phyloP scores from a whole-genome alignment of 1,140 invertebrate species.

The Hermetia illucens region DNA sequence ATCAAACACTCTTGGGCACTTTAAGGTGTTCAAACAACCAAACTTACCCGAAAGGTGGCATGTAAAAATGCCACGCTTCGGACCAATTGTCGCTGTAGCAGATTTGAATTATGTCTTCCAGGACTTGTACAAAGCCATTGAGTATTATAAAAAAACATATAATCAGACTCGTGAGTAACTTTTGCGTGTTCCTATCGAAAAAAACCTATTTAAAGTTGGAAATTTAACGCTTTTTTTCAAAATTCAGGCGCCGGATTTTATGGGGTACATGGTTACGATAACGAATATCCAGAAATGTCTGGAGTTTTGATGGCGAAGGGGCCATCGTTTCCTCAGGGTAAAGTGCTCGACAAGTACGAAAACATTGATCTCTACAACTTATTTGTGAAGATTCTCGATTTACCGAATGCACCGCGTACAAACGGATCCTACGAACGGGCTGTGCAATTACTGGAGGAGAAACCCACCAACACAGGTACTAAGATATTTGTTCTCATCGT shows the following conservation, averaged over 20 bases:
- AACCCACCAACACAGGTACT: too few species aligned
- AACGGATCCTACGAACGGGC: too few species aligned
- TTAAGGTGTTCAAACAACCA: constrained; percentile 40
- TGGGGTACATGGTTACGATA: constrained; percentile 56
- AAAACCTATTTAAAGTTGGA: constrained; percentile 7
- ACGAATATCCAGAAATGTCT: constrained; percentile 40
- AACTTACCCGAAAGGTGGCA: constrained; percentile 42
- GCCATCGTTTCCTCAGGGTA: constrained; percentile 40
- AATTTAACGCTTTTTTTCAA: too few species aligned
- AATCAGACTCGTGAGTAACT: constrained; percentile 30
- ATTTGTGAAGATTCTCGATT: constrained; percentile 42
- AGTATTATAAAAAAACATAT: constrained; percentile 32
- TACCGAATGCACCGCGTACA: not conserved
- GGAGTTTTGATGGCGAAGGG: constrained; percentile 55
- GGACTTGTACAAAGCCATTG: constrained; percentile 29
- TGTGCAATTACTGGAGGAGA: too few species aligned
- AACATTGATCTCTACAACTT: constrained; percentile 51
- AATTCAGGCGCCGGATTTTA: too few species aligned
- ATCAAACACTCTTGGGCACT: constrained; percentile 29
- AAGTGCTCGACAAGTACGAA: constrained; percentile 39
- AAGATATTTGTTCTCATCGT: too few species aligned
- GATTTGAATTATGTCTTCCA: constrained; percentile 43
- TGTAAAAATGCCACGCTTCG: constrained; percentile 42
- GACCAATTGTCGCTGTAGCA: constrained; percentile 40
- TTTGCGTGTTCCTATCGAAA: constrained; percentile 6